Conservation (phyloP, 2,113 vertebrate species). For the Gymnarchus niloticus region DNA sequence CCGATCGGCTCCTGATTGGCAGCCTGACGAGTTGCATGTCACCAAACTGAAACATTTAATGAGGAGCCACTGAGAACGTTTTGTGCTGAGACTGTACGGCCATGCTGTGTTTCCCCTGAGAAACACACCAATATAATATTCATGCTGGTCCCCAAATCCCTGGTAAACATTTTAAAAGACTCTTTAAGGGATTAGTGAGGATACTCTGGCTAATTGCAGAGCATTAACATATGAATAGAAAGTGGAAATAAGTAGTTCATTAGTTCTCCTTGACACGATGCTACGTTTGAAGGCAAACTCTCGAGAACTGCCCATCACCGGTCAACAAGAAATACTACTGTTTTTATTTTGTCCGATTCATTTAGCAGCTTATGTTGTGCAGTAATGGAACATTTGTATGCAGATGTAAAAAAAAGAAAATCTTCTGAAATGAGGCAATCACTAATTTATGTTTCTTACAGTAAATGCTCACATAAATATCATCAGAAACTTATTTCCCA, state of each 20-base stretch:
- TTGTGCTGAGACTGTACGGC: neutral
- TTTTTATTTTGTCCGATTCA: neutral
- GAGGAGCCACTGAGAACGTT: neutral
- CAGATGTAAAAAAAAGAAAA: neutral
- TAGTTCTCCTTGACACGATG: neutral
- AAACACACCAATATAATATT: neutral
- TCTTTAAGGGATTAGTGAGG: conserved; percentile 12
- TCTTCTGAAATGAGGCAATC: neutral
- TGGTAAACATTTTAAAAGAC: conserved; percentile 13
- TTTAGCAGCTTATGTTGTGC: neutral
- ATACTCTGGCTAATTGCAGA: conserved; percentile 16
- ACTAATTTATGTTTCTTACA: neutral
- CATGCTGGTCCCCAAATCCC: neutral
- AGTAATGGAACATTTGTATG: neutral
- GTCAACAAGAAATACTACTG: neutral
- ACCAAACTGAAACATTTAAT: neutral
- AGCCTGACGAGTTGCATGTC: neutral
- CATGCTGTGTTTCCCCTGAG: neutral
- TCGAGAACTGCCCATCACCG: neutral
- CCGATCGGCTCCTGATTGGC: neutral
- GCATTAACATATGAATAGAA: conserved; percentile 23
- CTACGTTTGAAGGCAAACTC: neutral
- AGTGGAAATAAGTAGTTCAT: conserved; percentile 14
- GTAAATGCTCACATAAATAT: neutral
- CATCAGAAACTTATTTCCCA: conserved; percentile 1